Evolutionary conservation across 2,888 invertebrate species (phyloP), one percentile per base, ranked within the genome.

Genomic region (Philaethria dido): DNA sequence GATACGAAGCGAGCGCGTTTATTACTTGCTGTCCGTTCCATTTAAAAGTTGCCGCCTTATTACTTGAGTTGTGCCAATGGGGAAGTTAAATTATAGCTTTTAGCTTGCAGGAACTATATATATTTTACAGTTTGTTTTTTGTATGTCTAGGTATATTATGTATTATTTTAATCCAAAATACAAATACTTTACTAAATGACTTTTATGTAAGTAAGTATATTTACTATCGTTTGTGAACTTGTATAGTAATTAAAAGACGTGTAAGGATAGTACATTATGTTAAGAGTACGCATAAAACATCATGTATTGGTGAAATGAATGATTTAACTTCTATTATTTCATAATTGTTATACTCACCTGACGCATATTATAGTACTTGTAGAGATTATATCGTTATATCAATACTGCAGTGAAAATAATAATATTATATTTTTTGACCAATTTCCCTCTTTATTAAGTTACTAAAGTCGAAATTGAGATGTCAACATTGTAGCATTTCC

Each of bases 381-480:
- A 47, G 20, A 45, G 45, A 8, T 45, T 11, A 45, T 45, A 13
- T 42, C n/a, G n/a, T 42, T 42, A 42, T n/a, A n/a, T n/a, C 13
- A 48, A 6, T 33, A 25, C 5, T 48, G 14, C 25, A 25, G 11
- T 29, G n/a, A 8, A 29, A 9, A n/a, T 50, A 50, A n/a, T 50
- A 36, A 6, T 3, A 18, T n/a, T n/a, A n/a, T 36, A 6, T 39
- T 39, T 55, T 33, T 42, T 42, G 6, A 3, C 45, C 29, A 2
- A 16, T 20, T 20, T 16, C 36, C 45, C 45, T 63, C 50, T 61
- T 50, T 45, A 18, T 42, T 57, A 16, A 20, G 29, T 57, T 78
- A 80, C 87, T 88, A 88, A 87, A 80, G 79, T 72, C 78, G 76
- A 79, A 82, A 92, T 91, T 82, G 87, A 92, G 87, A 79, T 82